Base-by-base conservation (phyloP, 2,888 invertebrate genomes). In the Aspidapion aeneum region DNA sequence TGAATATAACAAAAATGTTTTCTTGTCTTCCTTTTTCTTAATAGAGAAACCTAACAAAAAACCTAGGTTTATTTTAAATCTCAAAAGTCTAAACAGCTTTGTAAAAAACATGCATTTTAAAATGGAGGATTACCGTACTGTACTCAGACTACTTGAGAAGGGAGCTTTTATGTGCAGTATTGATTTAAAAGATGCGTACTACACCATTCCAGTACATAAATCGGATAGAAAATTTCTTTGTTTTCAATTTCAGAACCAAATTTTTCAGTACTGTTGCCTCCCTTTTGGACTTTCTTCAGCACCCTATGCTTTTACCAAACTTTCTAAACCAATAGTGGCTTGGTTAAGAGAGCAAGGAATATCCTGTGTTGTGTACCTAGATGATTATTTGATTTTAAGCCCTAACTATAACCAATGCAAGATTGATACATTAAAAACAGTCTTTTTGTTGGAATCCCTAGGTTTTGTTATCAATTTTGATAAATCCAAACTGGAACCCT, bases 281-380 rank as follows among this genome's bases (percentile, higher is more conserved):
- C 73, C 73, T 5, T 73, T 73, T 58, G 72, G 72, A 12, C 35
- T 74, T 3, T 69, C 65, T 1, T 61, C 68, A 17, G 69, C 69
- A 1, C 72, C 74, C 16, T 73, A 55, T 57, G 58, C 70, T 12
- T 74, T 74, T 63, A 74, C 73, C 18, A 73, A 75, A 62, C 22
- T 74, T 9, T 52, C 72, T 50, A 72, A 68, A 61, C 69, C 72
- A 16, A 62, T 71, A 5, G 48, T 67, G 1, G 51, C 56, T 9
- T 18, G 9, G 7, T 61, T 72, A 18, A 59, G 69, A 61, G 16
- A 50, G 55, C 20, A 62, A 52, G 68, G 68, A 21, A 57, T 68
- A 16, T 48, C 59, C 7, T 68, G 69, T 56, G 66, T 70, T 7
- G 59, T 63, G n/a, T 67, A 68, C 55, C 59, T 68, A 50, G 70